A percentile compares a stretch with the other conserved stretches of the same genome.
Evolutionary conservation across 2,797 vertebrate genomes (phyloP).

Genomic region (Phalloptychus januarius): DNA sequence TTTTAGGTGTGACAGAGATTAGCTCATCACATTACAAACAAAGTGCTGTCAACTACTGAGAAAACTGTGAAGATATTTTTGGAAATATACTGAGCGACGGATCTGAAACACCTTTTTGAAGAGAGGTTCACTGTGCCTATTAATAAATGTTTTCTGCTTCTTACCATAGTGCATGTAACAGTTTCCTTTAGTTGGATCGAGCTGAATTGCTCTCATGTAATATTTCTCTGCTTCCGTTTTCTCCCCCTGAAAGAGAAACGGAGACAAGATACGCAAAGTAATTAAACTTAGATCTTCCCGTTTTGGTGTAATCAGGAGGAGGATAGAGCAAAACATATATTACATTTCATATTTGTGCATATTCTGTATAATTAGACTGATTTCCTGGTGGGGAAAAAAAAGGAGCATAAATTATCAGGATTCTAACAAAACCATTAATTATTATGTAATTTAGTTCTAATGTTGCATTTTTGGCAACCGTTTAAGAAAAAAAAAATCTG

Average conservation of each 20-base stretch:
- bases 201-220: conserved; percentile 92
- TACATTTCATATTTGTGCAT: neutral
- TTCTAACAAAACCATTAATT: neutral
- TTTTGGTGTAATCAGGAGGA: neutral
- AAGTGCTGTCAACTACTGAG: neutral
- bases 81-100: neutral
- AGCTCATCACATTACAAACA: neutral
- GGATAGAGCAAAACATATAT: neutral
- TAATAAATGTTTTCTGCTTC: conserved; percentile 42
- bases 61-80: neutral
- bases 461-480: neutral
- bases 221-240: conserved; percentile 92
- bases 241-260: conserved; percentile 82
- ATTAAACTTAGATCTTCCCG: neutral
- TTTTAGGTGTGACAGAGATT: neutral
- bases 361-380: neutral
- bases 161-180: conserved; percentile 99
- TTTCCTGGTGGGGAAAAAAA: neutral
- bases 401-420: neutral
- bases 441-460: neutral
- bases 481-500: neutral
- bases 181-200: conserved; percentile 95
- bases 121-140: neutral
- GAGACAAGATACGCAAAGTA: neutral
- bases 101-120: neutral